Percentiles rank a stretch among this genome's conserved stretches.
phyloP scores from a whole-genome alignment of 2,113 vertebrate genomes.

The Microcebus griseorufus region DNA sequence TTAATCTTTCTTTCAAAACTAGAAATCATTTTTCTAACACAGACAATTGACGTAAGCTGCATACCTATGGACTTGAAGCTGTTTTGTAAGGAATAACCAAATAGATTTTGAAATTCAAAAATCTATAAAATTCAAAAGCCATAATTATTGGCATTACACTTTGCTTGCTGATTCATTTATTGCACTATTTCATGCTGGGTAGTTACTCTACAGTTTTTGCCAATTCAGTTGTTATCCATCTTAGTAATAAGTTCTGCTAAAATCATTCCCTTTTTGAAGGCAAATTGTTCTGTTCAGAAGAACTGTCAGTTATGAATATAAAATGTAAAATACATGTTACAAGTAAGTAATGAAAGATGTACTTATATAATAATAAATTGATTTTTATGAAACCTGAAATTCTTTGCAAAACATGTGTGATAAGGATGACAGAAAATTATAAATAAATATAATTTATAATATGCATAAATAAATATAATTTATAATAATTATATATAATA shows the following conservation, averaged over 20 bases:
- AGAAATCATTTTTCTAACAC: background rate
- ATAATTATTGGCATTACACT: background rate
- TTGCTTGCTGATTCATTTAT: background rate
- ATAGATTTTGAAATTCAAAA: background rate
- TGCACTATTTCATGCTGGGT: background rate
- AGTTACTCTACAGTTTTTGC: background rate
- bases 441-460: background rate
- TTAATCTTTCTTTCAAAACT: background rate
- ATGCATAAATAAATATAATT: too few species aligned
- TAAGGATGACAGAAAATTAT: background rate
- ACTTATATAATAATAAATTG: background rate
- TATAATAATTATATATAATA: too few species aligned
- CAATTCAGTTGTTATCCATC: background rate
- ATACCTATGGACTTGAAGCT: background rate
- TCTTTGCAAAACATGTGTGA: background rate
- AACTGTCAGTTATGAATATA: background rate
- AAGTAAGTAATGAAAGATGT: background rate
- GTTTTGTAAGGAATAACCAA: background rate
- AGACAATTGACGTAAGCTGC: background rate
- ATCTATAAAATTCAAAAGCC: background rate
- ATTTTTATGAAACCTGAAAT: background rate
- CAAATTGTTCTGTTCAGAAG: background rate
- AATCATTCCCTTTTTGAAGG: background rate
- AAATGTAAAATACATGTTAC: background rate
- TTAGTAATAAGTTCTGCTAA: slow-evolving; percentile 1